phyloP scores from a whole-genome alignment of 2,888 invertebrate genomes.

The Mactromeris polynyma region DNA sequence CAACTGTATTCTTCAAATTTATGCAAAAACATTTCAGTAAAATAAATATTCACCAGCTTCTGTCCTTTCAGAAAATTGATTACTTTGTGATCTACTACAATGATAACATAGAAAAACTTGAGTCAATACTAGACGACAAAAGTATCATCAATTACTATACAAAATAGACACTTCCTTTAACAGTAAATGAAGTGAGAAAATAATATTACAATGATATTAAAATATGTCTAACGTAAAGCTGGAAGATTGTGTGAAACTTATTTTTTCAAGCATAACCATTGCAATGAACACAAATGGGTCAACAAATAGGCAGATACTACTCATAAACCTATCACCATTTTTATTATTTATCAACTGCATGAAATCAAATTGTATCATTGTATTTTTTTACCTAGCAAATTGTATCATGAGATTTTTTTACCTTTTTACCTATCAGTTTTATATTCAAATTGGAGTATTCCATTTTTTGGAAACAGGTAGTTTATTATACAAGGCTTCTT shows the following conservation, averaged over 20 bases:
- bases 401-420: too few relatives aligned
- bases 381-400: too few relatives aligned
- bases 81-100: neutral
- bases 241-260: neutral
- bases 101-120: neutral
- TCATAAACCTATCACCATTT: too few relatives aligned
- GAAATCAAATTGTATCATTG: too few relatives aligned
- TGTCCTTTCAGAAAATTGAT: neutral
- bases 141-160: neutral
- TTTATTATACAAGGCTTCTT: too few relatives aligned
- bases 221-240: neutral
- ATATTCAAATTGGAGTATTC: too few relatives aligned
- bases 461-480: too few relatives aligned
- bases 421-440: too few relatives aligned
- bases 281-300: too few relatives aligned
- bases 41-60: neutral
- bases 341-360: too few relatives aligned
- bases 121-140: slow-evolving; percentile 5
- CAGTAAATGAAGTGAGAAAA: slow-evolving; percentile 9
- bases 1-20: too few relatives aligned
- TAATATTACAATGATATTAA: slow-evolving; percentile 2
- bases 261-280: neutral
- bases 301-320: too few relatives aligned
- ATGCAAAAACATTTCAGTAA: neutral
- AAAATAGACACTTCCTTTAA: neutral